Evolutionary conservation across 2,888 invertebrate genomes (phyloP).

Genomic region (Platynereis dumerilii): DNA sequence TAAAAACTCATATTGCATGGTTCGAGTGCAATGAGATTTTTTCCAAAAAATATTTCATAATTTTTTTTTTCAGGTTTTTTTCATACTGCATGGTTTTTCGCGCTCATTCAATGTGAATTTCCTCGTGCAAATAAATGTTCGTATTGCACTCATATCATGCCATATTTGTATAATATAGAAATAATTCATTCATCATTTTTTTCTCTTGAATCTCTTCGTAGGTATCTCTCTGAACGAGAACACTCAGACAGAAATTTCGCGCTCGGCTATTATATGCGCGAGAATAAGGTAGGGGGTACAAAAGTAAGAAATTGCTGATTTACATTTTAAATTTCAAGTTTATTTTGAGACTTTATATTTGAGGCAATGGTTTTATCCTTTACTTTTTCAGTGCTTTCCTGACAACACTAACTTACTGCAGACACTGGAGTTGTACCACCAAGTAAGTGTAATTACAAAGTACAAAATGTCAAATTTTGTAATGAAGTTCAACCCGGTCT

Average conservation of each 20-base stretch:
- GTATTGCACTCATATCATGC: no score
- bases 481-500: neutral
- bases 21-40: no score
- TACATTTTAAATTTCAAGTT: neutral
- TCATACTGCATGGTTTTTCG: no score
- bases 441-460: conserved; percentile 71
- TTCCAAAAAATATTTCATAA: no score
- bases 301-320: neutral
- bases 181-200: no score
- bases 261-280: conserved; percentile 96
- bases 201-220: no score
- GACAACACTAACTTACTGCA: conserved; percentile 89
- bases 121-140: no score
- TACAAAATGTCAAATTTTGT: neutral
- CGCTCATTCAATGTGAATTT: no score
- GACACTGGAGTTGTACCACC: conserved; percentile 97
- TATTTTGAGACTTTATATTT: neutral
- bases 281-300: conserved; percentile 69
- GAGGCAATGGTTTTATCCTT: neutral
- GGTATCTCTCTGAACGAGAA: conserved; percentile 61
- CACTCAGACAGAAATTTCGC: conserved; percentile 98
- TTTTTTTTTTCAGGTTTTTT: no score
- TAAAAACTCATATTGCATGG: no score
- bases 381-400: conserved; percentile 79
- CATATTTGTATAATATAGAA: no score